Evolutionary conservation across 2,888 invertebrate genomes (phyloP), one percentile per base, ranked within the genome.

Genomic region (Electrophaes corylata): DNA sequence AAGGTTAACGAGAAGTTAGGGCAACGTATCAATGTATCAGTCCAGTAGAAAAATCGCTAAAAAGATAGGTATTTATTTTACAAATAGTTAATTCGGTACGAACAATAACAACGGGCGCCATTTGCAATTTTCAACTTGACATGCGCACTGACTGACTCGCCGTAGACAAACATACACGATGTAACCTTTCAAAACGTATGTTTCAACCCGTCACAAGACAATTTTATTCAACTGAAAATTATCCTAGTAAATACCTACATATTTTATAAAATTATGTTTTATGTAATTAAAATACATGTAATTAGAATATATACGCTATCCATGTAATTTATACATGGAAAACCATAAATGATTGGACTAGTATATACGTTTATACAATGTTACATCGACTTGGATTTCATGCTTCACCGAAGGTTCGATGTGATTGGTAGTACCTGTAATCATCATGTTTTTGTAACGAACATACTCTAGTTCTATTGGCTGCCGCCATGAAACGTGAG

Each of bases 71-170:
- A 94, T 93, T 93, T 93, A 93, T 90, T 92, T 92, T 93, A 93
- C 92, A 94, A 94, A 94, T 94, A 93, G 93, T 93, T 93, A 93
- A 93, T 93, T 96, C 96, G 95, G 96, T 96, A 96, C 96, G 96
- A 97, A 98, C 97, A 98, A 98, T 97, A 98, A 98, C 97, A 98
- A 97, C 96, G 95, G 97, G 96, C 97, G 98, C 98, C 98, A 98
- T 98, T 98, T 97, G 97, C 96, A 97, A 96, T 97, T 95, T 95
- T 93, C 94, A 94, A 94, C 93, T 92, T 94, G 94, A 94, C 94
- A 94, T 95, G 95, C 95, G 95, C 95, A 92, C 84, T 91, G 86
- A 80, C 86, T 88, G 86, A 80, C 87, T 89, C 84, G 84, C 77
- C 79, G 81, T 81, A 86, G 88, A 89, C 85, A 88, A 88, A 87